Evolutionary conservation across 2,113 vertebrate genomes (phyloP), one percentile per base, ranked within the genome.

Genomic region (Camelus dromedarius): DNA sequence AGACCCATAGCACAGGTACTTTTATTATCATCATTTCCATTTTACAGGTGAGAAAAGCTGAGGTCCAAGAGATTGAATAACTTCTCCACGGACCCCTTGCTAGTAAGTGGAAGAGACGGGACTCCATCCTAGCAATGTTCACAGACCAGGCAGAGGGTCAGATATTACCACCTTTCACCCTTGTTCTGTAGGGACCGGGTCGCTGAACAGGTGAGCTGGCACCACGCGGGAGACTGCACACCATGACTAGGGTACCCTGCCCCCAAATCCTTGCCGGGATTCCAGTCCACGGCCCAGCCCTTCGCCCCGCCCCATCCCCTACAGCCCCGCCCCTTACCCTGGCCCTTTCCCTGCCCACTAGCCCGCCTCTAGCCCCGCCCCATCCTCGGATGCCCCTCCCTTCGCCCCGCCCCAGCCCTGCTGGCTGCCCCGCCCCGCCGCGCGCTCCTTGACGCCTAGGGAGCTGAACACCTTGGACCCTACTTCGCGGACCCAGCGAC

Each of bases 1-100:
- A 32, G 79, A 94, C 20, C 10, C 48, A 22, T 19, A 58, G n/a
- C n/a, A 20, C 13, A 64, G 30, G 56, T 79, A 56, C 38, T 91
- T 96, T 87, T 60, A 77, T 72, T 83, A 72, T 88, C 32, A 86
- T 50, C 46, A 60, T 81, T 94, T 91, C 38, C 66, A 88, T 64
- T 93, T 95, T 86, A 85, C 83, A 83, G 30, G 52, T 96, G 72
- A 96, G 73, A 89, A 96, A 88, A 93, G 76, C 46, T 24, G 48
- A 91, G 24, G 18, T 67, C 81, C 12, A 93, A 80, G 42, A 15
- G n/a, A 69, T 77, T 76, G 46, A 91, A 79, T 66, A 42, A 75
- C n/a, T 93, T 80, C 48, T 52, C 22, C 30, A 72, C n/a, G 12
- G 67, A 80, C 9, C 20, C 22, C 26, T 26, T 75, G 16, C 35